These are phyloP conservation scores for Clarias platycephalus DNA, from an alignment of 2,797 vertebrate genomes.

Conservation along the genomic window DNA sequence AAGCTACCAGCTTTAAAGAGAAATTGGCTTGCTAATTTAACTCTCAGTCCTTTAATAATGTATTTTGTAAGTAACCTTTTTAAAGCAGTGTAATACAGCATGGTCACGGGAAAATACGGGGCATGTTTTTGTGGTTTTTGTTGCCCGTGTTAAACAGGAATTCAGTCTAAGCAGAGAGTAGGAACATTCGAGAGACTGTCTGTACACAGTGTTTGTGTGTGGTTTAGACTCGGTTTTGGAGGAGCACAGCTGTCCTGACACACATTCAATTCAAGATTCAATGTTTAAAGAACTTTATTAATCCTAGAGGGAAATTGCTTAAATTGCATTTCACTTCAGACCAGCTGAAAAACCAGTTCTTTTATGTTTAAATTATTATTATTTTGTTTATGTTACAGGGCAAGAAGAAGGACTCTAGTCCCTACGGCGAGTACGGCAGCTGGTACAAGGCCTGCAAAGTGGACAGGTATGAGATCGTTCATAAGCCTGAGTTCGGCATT, in stretches of 20 bases:
- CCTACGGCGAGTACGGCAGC: slow-evolving; percentile 84
- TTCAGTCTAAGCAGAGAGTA: not conserved
- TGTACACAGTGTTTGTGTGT: not conserved
- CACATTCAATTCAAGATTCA: not conserved
- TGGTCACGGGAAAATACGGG: not conserved
- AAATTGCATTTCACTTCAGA: not conserved
- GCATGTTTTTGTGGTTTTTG: not conserved
- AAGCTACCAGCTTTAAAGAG: not conserved
- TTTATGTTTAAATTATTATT: not conserved
- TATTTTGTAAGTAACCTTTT: not conserved
- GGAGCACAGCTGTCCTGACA: not conserved
- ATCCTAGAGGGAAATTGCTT: too few species aligned
- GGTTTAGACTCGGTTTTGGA: not conserved
- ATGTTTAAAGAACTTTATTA: too few species aligned
- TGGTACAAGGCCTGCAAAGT: slow-evolving; percentile 93
- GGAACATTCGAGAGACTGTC: not conserved
- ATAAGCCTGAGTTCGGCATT: not conserved
- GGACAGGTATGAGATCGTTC: slow-evolving; percentile 78
- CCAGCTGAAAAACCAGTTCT: not conserved
- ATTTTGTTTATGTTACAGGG: slow-evolving; percentile 65
- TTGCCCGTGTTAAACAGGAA: not conserved
- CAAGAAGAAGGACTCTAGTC: slow-evolving; percentile 75
- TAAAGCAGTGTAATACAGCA: not conserved
- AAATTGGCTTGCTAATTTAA: not conserved
- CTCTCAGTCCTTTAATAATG: not conserved